These are phyloP conservation scores for Phytoseiulus persimilis DNA, from an alignment of 2,888 invertebrate genomes.

Conservation along the genomic window DNA sequence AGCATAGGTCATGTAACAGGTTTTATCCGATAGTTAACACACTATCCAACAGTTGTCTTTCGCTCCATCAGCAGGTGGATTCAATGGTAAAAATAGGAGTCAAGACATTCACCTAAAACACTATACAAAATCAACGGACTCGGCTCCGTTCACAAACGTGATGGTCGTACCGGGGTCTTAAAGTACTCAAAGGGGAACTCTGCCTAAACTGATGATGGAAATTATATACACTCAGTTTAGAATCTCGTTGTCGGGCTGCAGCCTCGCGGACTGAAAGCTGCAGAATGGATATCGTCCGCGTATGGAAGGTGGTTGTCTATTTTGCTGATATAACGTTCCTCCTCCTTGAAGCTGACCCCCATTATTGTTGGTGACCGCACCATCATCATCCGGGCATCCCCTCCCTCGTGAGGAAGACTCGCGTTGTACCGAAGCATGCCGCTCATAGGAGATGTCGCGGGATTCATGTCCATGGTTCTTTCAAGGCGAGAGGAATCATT, in stretches of 20 bases:
- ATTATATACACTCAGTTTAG: not conserved
- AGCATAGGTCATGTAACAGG: too few relatives aligned
- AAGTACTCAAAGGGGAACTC: too few relatives aligned
- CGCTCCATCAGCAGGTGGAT: too few relatives aligned
- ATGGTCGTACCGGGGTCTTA: too few relatives aligned
- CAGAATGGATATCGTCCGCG: not conserved
- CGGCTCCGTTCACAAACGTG: too few relatives aligned
- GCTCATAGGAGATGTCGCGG: not conserved
- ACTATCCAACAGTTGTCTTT: too few relatives aligned
- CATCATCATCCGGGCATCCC: not conserved
- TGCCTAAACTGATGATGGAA: not conserved
- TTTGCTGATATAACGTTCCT: not conserved
- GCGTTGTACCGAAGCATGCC: not conserved
- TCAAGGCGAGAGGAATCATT: too few relatives aligned
- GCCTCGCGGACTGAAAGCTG: not conserved
- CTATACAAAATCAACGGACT: too few relatives aligned
- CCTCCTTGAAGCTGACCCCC: not conserved
- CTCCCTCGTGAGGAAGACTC: not conserved
- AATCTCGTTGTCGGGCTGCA: not conserved
- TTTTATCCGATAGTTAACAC: too few relatives aligned
- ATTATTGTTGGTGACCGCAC: not conserved
- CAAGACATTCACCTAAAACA: too few relatives aligned
- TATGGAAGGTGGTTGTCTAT: not conserved
- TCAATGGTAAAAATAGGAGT: too few relatives aligned
- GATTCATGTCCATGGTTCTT: too few relatives aligned